Base-by-base conservation (phyloP, 2,888 invertebrate species). In the Ormia ochracea region DNA sequence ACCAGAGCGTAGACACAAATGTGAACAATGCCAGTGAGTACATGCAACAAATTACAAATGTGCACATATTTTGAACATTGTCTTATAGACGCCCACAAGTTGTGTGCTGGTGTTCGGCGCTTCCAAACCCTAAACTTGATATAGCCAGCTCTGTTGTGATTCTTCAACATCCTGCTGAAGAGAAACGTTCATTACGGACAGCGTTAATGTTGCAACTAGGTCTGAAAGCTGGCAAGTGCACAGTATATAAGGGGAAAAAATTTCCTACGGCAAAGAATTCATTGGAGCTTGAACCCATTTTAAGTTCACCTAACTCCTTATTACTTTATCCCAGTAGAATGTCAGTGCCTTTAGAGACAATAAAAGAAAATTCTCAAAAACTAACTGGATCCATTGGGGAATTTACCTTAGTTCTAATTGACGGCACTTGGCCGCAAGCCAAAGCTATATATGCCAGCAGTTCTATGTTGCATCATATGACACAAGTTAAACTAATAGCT, bases 341-440 rank as follows among this genome's bases (percentile, higher is more conserved):
- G 82, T 94, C 97, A 1, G 90, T 94, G 61, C 93, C 94, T 85
- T 91, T 96, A 80, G 92, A 91, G 84, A 93, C 38, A 87, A 90
- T 69, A 85, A 86, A 80, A 86, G 86, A 82, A 43, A 83, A 84
- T 6, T 23, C 26, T 33, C 31, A 38, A 7, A 26, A 52, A 7
- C 7, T 7, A 4, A 26, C 41, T n/a, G 83, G 82, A 5, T 77
- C 81, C 10, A 6, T 17, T 1, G 90, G 89, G 48, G 91, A 91
- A 9, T 96, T 94, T 86, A 97, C 96, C 88, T 91, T 98, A 65
- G 91, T 98, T 50, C 90, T 98, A 45, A 92, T 98, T 81, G 98
- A 98, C 91, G 98, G 98, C 4, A 98, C 98, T 9, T 98, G 98
- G 98, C 95, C 96, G 0, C 98, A 98, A 90, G 97, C 98, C 2